Base-by-base conservation (phyloP, 2,797 vertebrate genomes). In the Etheostoma perlongum region DNA sequence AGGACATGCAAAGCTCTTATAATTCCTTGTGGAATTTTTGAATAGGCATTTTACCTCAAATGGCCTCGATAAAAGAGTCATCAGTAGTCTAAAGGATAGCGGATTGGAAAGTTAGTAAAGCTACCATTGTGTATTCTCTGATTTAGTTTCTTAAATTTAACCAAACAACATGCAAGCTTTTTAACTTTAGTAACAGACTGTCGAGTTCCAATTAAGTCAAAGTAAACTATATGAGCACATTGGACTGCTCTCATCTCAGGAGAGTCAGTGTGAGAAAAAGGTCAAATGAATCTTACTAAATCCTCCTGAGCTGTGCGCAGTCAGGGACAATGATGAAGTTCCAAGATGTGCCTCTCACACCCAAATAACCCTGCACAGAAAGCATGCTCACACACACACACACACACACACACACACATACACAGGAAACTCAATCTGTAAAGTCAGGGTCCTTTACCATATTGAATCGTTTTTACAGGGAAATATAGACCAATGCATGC, bases 1-100 rank as follows among this genome's bases (percentile, higher is more conserved):
- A 62, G 58, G 58, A 27, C 47, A 54, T 11, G 13, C 42, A 5
- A 25, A 57, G 66, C 69, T 64, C 18, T 44, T 65, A 52, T 83
- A 78, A 83, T 83, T 79, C 79, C 86, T 77, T 69, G 66, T 76
- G 77, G 80, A 76, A 81, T 69, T 78, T 81, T 80, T 8, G 76
- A 62, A 80, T 72, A 69, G 55, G 25, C 44, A 49, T 79, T 85
- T 72, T 64, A 55, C 67, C 67, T 79, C 4, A 85, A 81, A 69
- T 66, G 57, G 51, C 67, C 65, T 72, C 68, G 61, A 78, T 74
- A 83, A 85, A 81, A 75, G 51, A 77, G 51, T 78, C 73, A 67
- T 78, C 67, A 72, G 46, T 47, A 76, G 57, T 59, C 46, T 67
- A 63, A 74, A 78, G 74, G 33, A 79, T 75, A n/a, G 23, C 51